phyloP scores from a whole-genome alignment of 2,113 vertebrate species.

The Stictonetta naevosa region DNA sequence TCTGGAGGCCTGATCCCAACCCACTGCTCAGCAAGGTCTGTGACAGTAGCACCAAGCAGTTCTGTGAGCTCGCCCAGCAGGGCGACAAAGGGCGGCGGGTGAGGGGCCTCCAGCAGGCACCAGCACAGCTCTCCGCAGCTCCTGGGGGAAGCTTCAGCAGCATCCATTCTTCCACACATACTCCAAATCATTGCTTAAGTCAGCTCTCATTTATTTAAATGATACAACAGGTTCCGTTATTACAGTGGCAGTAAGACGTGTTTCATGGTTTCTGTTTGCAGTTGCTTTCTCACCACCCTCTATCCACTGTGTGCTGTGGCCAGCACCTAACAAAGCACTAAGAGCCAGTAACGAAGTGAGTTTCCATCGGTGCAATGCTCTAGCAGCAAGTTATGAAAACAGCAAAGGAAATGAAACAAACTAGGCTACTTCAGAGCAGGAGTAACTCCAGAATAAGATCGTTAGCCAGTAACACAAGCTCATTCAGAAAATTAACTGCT shows the following conservation, averaged over 20 bases:
- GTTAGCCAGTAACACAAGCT: neutral
- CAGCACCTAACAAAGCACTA: slow-evolving; percentile 22
- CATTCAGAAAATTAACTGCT: slow-evolving; percentile 18
- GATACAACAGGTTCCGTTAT: neutral
- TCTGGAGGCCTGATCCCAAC: neutral
- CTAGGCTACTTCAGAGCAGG: neutral
- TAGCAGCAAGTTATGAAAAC: slow-evolving; percentile 16
- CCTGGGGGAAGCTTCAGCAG: neutral
- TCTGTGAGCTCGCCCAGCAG: neutral
- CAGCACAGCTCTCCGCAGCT: neutral
- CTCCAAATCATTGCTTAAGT: neutral
- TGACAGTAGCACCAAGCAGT: neutral
- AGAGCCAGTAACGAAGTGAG: slow-evolving; percentile 1
- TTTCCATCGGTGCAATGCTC: slow-evolving; percentile 2
- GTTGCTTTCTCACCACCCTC: slow-evolving; percentile 21
- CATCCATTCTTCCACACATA: neutral
- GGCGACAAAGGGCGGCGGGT: accelerated
- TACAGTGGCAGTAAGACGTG: neutral
- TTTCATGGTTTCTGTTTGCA: neutral
- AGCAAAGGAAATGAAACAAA: slow-evolving; percentile 20
- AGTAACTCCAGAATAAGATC: slow-evolving; percentile 17
- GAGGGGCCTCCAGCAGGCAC: neutral
- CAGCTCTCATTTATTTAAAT: neutral
- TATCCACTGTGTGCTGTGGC: neutral
- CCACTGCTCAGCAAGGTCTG: accelerated